These are phyloP conservation scores for Idaea aversata DNA, from an alignment of 2,888 invertebrate genomes.

Conservation along the genomic window DNA sequence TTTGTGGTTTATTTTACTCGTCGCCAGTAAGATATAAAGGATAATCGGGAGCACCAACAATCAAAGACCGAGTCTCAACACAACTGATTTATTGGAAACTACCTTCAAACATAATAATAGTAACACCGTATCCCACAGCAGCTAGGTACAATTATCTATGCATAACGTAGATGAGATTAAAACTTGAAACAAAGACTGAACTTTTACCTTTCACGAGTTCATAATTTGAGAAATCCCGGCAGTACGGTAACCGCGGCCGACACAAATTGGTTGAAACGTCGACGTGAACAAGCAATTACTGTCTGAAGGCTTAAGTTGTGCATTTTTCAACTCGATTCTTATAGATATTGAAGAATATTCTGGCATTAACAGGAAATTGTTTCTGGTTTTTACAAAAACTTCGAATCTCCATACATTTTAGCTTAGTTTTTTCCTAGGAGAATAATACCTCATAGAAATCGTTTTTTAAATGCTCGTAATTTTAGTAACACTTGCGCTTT, in stretches of 20 bases:
- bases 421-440: too few species aligned
- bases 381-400: too few species aligned
- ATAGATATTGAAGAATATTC: not conserved
- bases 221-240: not conserved
- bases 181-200: not conserved
- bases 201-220: not conserved
- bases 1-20: not conserved
- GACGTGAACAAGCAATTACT: slow-evolving; percentile 1
- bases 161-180: not conserved
- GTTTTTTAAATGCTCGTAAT: too few species aligned
- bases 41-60: too few species aligned
- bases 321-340: not conserved
- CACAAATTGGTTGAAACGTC: slow-evolving; percentile 1
- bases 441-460: too few species aligned
- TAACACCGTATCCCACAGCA: too few species aligned
- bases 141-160: not conserved
- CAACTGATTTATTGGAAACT: too few species aligned
- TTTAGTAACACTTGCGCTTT: too few species aligned
- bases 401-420: too few species aligned
- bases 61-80: too few species aligned
- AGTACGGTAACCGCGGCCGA: not conserved
- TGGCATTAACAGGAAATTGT: not conserved
- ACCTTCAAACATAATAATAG: too few species aligned
- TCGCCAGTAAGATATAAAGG: too few species aligned
- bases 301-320: not conserved